These are phyloP conservation scores for Chrysolina americana DNA, from an alignment of 2,888 invertebrate genomes.

Conservation along the genomic window DNA sequence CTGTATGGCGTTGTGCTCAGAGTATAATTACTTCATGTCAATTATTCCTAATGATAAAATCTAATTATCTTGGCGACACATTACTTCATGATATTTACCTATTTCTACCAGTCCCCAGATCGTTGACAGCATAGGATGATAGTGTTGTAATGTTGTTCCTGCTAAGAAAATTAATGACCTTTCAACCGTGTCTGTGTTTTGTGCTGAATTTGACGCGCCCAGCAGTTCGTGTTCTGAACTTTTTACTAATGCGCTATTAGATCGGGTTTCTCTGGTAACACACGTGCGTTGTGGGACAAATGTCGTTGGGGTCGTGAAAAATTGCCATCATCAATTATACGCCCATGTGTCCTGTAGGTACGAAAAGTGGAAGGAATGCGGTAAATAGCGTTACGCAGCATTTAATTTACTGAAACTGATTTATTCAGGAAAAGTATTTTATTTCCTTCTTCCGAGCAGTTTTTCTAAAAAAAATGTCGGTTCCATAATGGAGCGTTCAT, in stretches of 20 bases:
- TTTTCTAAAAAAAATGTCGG: too few species aligned
- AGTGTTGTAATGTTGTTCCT: slow-evolving; percentile 4
- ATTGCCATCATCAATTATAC: slow-evolving; percentile 67
- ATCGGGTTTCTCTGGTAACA: slow-evolving; percentile 61
- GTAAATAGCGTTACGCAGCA: slow-evolving; percentile 9
- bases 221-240: slow-evolving; percentile 39
- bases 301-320: slow-evolving; percentile 66
- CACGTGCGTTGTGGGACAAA: slow-evolving; percentile 63
- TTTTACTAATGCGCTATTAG: slow-evolving; percentile 65
- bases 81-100: not conserved
- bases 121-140: not conserved
- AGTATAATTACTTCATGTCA: too few species aligned
- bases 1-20: too few species aligned
- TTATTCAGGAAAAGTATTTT: not conserved
- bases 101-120: not conserved
- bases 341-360: slow-evolving; percentile 39
- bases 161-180: slow-evolving; percentile 5
- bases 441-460: not conserved
- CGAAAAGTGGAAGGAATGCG: slow-evolving; percentile 26
- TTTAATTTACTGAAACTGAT: slow-evolving; percentile 15
- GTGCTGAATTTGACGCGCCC: slow-evolving; percentile 30
- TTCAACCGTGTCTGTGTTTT: slow-evolving; percentile 25
- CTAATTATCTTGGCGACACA: too few species aligned
- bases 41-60: too few species aligned
- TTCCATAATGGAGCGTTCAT: too few species aligned